Evolutionary conservation across 2,888 invertebrate species (phyloP).

Genomic region (Ophioninae sp.): DNA sequence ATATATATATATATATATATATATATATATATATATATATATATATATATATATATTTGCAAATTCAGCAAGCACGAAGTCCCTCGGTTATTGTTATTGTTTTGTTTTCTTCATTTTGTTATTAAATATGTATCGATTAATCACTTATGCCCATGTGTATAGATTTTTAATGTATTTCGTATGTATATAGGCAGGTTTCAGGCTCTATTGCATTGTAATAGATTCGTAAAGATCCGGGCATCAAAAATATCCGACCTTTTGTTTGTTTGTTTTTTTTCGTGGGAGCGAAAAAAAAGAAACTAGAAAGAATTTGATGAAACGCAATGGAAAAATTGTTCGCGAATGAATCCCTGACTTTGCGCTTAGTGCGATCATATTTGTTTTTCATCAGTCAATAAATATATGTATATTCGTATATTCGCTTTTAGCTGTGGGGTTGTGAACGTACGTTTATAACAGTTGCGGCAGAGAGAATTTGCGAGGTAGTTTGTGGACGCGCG

Average conservation of each 20-base stretch:
- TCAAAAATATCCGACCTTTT: conserved; percentile 34
- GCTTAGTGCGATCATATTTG: conserved; percentile 35
- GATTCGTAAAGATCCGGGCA: conserved; percentile 37
- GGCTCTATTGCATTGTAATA: conserved; percentile 65
- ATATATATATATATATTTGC: neutral
- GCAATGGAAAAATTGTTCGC: conserved; percentile 37
- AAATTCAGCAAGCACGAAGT: conserved; percentile 18
- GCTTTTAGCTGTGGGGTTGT: conserved; percentile 30
- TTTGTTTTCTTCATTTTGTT: conserved; percentile 34
- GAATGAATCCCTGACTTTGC: conserved; percentile 29
- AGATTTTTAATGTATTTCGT: conserved; percentile 55
- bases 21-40: too few relatives aligned
- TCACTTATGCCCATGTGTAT: conserved; percentile 54
- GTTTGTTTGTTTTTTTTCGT: conserved; percentile 13
- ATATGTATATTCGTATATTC: conserved; percentile 49
- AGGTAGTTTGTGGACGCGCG: conserved; percentile 75
- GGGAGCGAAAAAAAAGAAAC: neutral
- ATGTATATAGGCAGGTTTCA: conserved; percentile 65
- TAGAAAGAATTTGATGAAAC: conserved; percentile 27
- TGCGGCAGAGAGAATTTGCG: conserved; percentile 72
- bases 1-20: too few relatives aligned
- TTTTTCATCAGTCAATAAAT: conserved; percentile 16
- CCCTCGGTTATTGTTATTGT: conserved; percentile 24
- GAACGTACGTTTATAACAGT: conserved; percentile 71
- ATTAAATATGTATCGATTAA: conserved; percentile 44